Evolutionary conservation across 2,113 vertebrate species (phyloP).

Genomic region (Penelope pileata): DNA sequence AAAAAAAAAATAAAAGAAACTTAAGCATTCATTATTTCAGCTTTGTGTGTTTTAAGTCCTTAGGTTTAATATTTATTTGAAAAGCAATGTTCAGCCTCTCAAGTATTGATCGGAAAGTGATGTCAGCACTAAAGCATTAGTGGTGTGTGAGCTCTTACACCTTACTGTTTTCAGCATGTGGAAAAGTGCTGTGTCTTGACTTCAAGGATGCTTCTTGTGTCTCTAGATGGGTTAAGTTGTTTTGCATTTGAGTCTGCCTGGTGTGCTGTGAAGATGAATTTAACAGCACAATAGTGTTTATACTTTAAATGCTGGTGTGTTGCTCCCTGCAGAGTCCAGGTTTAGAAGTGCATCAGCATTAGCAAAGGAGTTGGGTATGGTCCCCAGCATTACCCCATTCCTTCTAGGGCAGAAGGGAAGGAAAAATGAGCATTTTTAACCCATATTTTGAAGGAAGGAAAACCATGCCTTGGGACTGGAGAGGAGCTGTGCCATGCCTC

Average conservation of each 20-base stretch:
- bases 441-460: not conserved
- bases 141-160: not conserved
- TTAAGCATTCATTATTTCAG: not conserved
- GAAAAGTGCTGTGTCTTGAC: not conserved
- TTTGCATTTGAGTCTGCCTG: not conserved
- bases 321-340: not conserved
- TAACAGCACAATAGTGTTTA: not conserved
- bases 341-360: not conserved
- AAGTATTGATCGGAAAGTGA: not conserved
- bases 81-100: not conserved
- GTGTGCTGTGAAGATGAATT: not conserved
- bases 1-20: not conserved
- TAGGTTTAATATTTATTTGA: not conserved
- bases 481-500: not conserved
- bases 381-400: not conserved
- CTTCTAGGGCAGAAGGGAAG: not conserved
- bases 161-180: not conserved
- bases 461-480: not conserved
- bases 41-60: not conserved
- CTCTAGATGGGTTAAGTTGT: not conserved
- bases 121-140: not conserved
- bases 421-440: not conserved
- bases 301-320: not conserved
- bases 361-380: not conserved
- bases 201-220: not conserved